phyloP scores from a whole-genome alignment of 2,113 vertebrate species.

The Amblyornis subalaris region DNA sequence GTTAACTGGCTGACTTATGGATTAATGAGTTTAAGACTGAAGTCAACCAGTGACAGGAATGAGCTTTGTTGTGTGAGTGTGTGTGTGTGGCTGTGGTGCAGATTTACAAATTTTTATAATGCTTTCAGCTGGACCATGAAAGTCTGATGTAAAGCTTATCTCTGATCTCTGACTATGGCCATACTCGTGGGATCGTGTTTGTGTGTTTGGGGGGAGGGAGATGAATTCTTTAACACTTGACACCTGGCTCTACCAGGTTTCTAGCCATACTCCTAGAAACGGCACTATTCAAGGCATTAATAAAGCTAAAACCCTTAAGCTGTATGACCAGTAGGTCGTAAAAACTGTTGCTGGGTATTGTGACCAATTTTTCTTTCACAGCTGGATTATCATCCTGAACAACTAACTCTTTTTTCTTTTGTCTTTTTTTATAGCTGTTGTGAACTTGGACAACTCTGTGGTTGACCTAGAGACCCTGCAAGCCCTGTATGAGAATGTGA shows the following conservation, averaged over 20 bases:
- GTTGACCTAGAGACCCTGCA: slow-evolving; percentile 97
- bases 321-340: background rate
- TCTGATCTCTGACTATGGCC: slow-evolving; percentile 47
- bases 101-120: slow-evolving; percentile 61
- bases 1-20: slow-evolving; percentile 42
- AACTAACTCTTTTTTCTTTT: slow-evolving; percentile 42
- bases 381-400: slow-evolving; percentile 29
- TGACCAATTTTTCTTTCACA: slow-evolving; percentile 27
- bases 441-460: slow-evolving; percentile 95
- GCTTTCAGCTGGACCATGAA: slow-evolving; percentile 36
- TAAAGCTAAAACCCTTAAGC: slow-evolving; percentile 13
- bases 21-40: slow-evolving; percentile 51
- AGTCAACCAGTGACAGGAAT: slow-evolving; percentile 22
- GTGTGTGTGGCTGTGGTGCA: slow-evolving; percentile 39
- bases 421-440: slow-evolving; percentile 77
- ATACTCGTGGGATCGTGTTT: slow-evolving; percentile 11
- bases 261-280: background rate
- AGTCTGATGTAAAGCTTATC: slow-evolving; percentile 46
- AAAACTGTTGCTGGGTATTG: slow-evolving; percentile 1
- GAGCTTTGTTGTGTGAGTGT: slow-evolving; percentile 38
- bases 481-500: slow-evolving; percentile 97
- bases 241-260: slow-evolving; percentile 21
- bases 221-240: slow-evolving; percentile 47
- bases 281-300: background rate
- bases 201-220: slow-evolving; percentile 11